Evolutionary conservation across 2,113 vertebrate species (phyloP), one percentile per base, ranked within the genome.

Genomic region (Polypterus senegalus): DNA sequence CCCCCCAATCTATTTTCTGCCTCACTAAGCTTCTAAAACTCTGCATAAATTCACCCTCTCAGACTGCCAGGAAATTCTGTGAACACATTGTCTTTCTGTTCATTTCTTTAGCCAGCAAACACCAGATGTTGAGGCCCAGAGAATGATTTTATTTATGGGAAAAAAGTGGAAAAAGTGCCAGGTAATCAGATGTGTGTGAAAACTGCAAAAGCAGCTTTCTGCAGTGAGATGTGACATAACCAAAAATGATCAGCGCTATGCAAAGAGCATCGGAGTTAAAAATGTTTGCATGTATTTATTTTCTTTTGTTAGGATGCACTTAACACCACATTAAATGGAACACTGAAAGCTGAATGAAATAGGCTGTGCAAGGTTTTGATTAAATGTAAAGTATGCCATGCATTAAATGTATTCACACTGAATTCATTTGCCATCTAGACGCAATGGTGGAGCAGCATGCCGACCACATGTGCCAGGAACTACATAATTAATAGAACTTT

Each of bases 1-100:
- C 64, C 82, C 77, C 77, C 77, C 79, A 76, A 86, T 88, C 84
- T 87, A 91, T 92, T 92, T 92, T 88, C 86, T 88, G 83, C 85
- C 81, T 85, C 82, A 82, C 79, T 86, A 85, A 83, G 76, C 78
- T 85, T 84, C 86, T 86, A 86, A 86, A 89, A 83, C 72, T 81
- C 73, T 83, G 83, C 86, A 88, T 88, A 88, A 81, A 83, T 88
- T 88, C 82, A 87, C 64, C 65, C 74, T 86, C 81, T 80, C 70
- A 76, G 69, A 57, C 76, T 81, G 65, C 71, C 77, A 74, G 67
- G 63, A 78, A 79, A 80, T 79, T 74, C 75, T 80, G 46, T 57
- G 66, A 77, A 76, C 71, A 78, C 76, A 74, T 62, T 79, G 67
- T 76, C 77, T 83, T 83, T 66, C 68, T 81, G 76, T 75, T 80